phyloP scores from a whole-genome alignment of 2,113 vertebrate genomes.

The Hypocryptadius cinnamomeus region DNA sequence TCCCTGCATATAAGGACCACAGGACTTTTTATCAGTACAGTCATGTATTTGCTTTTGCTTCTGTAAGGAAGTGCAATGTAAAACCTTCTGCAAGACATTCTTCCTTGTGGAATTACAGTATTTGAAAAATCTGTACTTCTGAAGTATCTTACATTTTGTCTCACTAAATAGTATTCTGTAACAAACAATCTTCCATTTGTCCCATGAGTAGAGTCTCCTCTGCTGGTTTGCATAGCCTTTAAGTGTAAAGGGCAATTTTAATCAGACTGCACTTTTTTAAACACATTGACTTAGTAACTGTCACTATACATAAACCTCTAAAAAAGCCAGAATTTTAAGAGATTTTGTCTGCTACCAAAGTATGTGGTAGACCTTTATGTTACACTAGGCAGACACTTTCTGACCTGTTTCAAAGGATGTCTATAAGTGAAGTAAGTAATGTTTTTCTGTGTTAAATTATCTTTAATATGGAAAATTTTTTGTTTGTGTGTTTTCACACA shows the following conservation, averaged over 20 bases:
- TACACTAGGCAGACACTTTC: neutral
- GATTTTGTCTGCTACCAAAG: neutral
- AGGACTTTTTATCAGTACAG: neutral
- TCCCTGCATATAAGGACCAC: neutral
- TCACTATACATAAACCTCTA: neutral
- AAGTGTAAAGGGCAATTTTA: neutral
- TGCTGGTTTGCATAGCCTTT: neutral
- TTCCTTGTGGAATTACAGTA: neutral
- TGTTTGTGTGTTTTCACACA: neutral
- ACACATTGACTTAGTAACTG: neutral
- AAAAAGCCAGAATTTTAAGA: neutral
- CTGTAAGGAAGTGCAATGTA: neutral
- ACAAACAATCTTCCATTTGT: neutral
- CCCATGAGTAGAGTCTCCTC: neutral
- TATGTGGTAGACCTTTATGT: neutral
- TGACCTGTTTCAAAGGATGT: neutral
- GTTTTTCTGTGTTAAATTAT: neutral
- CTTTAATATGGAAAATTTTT: neutral
- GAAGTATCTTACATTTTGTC: neutral
- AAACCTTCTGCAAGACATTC: neutral
- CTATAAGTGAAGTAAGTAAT: neutral
- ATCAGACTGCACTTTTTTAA: neutral
- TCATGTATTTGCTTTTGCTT: neutral
- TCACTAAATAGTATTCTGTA: neutral
- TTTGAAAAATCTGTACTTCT: neutral